Evolutionary conservation across 2,797 vertebrate genomes (phyloP).

Genomic region (Propithecus perrieri): DNA sequence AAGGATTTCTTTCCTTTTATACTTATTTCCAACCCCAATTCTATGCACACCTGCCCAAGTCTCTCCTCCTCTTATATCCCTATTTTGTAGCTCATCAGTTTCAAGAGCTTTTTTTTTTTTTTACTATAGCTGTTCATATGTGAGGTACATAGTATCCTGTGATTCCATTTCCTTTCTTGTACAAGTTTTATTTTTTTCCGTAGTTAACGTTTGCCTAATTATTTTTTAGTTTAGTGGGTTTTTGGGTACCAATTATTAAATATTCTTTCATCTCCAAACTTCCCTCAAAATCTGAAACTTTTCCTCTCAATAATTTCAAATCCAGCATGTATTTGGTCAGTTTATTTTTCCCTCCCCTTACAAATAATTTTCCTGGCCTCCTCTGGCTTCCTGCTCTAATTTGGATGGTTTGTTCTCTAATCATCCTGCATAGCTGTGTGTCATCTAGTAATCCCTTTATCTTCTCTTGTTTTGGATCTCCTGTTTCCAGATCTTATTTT

Average conservation of each 20-base stretch:
- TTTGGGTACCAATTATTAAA: background rate
- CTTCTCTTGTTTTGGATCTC: background rate
- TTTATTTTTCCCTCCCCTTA: background rate
- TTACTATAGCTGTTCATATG: background rate
- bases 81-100: background rate
- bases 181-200: background rate
- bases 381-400: background rate
- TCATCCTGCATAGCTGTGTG: background rate
- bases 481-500: background rate
- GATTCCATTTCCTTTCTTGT: background rate
- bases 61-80: background rate
- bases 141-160: background rate
- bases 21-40: background rate
- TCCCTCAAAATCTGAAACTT: conserved; percentile 27
- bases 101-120: background rate
- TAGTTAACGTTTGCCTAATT: background rate
- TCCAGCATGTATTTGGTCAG: background rate
- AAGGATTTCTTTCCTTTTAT: background rate
- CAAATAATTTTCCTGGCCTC: background rate
- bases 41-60: background rate
- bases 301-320: conserved; percentile 1
- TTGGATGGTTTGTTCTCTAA: background rate
- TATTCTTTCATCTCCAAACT: background rate
- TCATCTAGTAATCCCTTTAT: background rate
- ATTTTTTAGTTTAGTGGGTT: background rate